These are phyloP conservation scores for Anableps anableps DNA, from an alignment of 2,797 vertebrate species.

Conservation along the genomic window DNA sequence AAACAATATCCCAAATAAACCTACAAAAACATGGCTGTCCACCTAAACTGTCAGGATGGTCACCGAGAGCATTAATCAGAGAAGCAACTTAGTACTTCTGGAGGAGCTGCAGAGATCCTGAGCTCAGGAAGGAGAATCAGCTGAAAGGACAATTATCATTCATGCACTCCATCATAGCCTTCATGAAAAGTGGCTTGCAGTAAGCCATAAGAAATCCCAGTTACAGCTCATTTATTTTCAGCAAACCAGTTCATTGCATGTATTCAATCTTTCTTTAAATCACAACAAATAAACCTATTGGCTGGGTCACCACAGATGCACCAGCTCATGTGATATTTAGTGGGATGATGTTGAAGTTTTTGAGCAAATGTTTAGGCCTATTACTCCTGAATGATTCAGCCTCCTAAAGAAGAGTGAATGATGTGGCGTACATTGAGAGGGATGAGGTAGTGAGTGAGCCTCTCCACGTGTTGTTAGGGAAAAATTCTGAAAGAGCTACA, in stretches of 20 bases:
- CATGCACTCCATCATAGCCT: not conserved
- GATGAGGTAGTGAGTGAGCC: constrained; percentile 52
- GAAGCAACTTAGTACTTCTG: not conserved
- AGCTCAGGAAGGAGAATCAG: not conserved
- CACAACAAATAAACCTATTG: not conserved
- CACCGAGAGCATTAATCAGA: not conserved
- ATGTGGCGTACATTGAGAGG: constrained; percentile 65
- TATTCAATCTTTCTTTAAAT: not conserved
- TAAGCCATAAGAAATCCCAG: not conserved
- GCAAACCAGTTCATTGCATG: not conserved
- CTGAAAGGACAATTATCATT: not conserved
- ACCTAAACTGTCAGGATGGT: not conserved
- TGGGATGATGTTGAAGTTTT: constrained; percentile 5
- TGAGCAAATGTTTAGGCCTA: constrained; percentile 17
- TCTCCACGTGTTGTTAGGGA: constrained; percentile 54
- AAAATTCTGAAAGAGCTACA: constrained; percentile 50
- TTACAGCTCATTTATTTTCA: not conserved
- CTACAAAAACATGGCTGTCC: not conserved
- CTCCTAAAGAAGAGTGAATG: constrained; percentile 55
- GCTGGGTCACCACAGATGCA: constrained; percentile 31
- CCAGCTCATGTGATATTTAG: constrained; percentile 38
- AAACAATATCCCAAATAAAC: not conserved
- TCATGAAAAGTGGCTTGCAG: not conserved
- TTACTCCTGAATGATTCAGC: constrained; percentile 27
- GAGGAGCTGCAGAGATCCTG: constrained; percentile 4